Evolutionary conservation across 2,113 vertebrate genomes (phyloP).

Genomic region (Dromaius novaehollandiae): DNA sequence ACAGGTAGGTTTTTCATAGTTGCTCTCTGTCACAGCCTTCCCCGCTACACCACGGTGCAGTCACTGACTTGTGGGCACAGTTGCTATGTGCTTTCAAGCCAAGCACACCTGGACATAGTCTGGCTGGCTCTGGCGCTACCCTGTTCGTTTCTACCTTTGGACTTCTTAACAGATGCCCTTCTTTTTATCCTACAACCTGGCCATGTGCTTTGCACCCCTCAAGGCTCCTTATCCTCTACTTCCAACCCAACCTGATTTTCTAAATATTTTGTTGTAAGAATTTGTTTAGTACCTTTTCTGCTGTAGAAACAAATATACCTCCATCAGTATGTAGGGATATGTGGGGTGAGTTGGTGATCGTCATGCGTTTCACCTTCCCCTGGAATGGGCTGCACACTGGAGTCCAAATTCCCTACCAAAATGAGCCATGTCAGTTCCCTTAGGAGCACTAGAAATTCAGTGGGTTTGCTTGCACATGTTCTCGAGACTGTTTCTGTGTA

Average conservation of each 20-base stretch:
- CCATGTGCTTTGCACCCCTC: background rate
- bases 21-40: background rate
- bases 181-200: background rate
- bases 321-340: background rate
- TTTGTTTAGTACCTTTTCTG: background rate
- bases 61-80: background rate
- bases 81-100: background rate
- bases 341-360: too few species aligned
- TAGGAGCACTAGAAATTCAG: background rate
- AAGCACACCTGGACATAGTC: background rate
- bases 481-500: background rate
- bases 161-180: background rate
- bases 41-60: background rate
- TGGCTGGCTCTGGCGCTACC: background rate
- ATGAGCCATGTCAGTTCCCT: background rate
- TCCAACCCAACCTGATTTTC: background rate
- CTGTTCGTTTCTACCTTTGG: background rate
- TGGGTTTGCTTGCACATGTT: background rate
- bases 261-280: background rate
- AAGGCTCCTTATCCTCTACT: background rate
- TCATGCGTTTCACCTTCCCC: background rate
- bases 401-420: background rate
- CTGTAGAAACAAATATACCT: background rate
- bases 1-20: background rate
- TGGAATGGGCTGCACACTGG: background rate